Evolutionary conservation across 2,888 invertebrate species (phyloP), one percentile per base, ranked within the genome.

Genomic region (Diplolepis rosae): DNA sequence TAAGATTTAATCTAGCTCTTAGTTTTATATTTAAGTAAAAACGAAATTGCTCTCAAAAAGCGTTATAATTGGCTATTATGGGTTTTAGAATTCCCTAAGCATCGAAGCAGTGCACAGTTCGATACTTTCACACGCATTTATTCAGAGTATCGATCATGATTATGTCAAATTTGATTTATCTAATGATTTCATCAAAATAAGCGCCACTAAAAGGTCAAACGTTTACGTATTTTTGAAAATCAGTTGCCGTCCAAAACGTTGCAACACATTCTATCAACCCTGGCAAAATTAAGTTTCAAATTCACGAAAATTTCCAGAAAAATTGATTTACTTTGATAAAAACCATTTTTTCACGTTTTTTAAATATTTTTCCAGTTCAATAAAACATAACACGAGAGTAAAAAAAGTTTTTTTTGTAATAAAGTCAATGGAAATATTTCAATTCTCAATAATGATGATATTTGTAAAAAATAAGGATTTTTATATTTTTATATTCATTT

Each of bases 81-180:
- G 28, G 5, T 52, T 52, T 52, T 52, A 52, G 28, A 15, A 27
- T 30, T 3, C 7, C 15, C 28, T 9, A 27, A 52, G 54, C 18
- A 11, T 54, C 18, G 28, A 30, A 32, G 54, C 11, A 30, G 30
- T 15, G 7, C 11, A 18, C 18, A n/a, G 11, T 32, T 54, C 28
- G 30, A 32, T 4, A 54, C 54, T 54, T 54, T 54, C 54, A 54
- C 54, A 54, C 30, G 11, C 54, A 54, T 54, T 51, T 54, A 32
- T 54, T 54, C 54, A 54, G 32, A 54, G 54, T 18, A 54, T 54
- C 54, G 54, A 54, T 54, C 54, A 54, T 32, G 54, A 32, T 54
- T 54, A 32, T 32, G 54, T 54, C 32, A 54, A 54, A 54, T 54
- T 54, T 54, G 54, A 54, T 54, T 54, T 54, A 54, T 54, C 54